A percentile compares a stretch with the other conserved stretches of the same genome.
Evolutionary conservation across 2,113 vertebrate species (phyloP).

Genomic region (Tachycineta bicolor): DNA sequence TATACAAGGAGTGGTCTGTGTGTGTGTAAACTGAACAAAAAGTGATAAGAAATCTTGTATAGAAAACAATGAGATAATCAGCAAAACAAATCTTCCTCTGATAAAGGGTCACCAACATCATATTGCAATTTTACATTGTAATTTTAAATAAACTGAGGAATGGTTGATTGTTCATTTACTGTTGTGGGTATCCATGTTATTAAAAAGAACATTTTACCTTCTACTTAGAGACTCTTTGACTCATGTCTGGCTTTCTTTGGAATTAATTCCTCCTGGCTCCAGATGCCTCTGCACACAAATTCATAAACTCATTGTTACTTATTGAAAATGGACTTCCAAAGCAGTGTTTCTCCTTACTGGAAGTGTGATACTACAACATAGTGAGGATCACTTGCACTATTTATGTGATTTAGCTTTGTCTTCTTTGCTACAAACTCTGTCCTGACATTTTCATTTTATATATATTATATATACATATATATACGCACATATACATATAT

Average conservation of each 20-base stretch:
- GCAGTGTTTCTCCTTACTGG: neutral
- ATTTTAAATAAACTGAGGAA: conserved; percentile 35
- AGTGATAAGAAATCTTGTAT: neutral
- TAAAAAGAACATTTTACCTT: neutral
- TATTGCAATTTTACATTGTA: neutral
- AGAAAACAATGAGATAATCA: neutral
- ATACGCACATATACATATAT: too few species aligned
- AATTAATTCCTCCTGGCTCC: neutral
- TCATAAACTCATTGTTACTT: neutral
- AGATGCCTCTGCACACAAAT: neutral
- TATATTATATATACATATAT: too few species aligned
- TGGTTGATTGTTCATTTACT: neutral
- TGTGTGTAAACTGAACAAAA: neutral
- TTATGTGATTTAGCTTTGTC: neutral
- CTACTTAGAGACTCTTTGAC: neutral
- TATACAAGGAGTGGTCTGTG: neutral
- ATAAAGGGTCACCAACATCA: neutral
- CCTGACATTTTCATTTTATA: neutral
- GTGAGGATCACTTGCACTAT: neutral
- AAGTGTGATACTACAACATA: neutral
- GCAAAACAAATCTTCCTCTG: neutral
- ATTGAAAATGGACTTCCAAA: neutral
- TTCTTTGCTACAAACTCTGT: neutral
- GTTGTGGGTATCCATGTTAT: neutral
- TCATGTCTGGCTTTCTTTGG: neutral